A percentile compares a stretch with the other conserved stretches of the same genome.
phyloP scores from a whole-genome alignment of 2,113 vertebrate genomes.

The Excalfactoria chinensis region DNA sequence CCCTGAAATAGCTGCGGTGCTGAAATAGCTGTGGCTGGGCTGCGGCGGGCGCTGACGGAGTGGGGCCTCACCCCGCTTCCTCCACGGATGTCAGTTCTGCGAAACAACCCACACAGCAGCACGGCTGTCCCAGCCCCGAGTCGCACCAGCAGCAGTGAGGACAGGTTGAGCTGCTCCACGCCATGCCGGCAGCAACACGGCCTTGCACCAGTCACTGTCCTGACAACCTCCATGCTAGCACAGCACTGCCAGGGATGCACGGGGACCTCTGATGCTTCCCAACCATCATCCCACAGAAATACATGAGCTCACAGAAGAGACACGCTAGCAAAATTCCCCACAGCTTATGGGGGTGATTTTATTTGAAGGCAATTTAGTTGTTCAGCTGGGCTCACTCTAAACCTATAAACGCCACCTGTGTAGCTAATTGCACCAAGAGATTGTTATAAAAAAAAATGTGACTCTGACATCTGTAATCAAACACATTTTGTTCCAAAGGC shows the following conservation, averaged over 20 bases:
- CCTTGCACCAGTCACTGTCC: neutral
- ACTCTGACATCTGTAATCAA: neutral
- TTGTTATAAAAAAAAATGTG: slow-evolving; percentile 1
- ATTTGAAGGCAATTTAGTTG: neutral
- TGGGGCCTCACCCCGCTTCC: neutral
- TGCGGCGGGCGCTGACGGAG: neutral
- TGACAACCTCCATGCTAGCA: neutral
- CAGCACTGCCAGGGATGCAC: neutral
- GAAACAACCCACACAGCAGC: neutral
- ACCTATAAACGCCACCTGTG: neutral
- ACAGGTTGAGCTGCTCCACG: neutral
- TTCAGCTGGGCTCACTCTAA: slow-evolving; percentile 12
- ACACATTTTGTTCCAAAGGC: neutral
- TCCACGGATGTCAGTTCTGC: neutral
- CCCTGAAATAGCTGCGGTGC: neutral
- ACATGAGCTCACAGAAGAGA: neutral
- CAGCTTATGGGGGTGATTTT: slow-evolving; percentile 23
- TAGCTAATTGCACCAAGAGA: neutral
- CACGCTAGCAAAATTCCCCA: neutral
- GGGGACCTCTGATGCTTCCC: neutral
- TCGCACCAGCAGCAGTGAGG: neutral
- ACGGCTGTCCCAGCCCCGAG: neutral
- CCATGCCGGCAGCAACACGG: neutral
- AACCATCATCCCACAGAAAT: neutral
- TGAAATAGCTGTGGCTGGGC: neutral